Evolutionary conservation across 2,888 invertebrate genomes (phyloP).

Genomic region (Argyresthia albistria): DNA sequence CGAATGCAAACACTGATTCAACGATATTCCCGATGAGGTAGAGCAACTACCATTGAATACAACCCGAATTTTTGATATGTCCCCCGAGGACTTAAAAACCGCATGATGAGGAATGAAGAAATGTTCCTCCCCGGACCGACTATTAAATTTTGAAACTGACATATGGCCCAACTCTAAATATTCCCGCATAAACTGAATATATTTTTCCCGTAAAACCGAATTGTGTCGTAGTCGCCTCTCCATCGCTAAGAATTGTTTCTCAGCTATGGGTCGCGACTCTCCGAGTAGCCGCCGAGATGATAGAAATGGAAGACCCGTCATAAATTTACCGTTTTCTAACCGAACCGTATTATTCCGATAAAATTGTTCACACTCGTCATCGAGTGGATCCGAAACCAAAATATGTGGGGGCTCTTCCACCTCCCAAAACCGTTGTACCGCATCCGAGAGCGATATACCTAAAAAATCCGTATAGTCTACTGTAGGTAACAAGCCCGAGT

Average conservation of each 20-base stretch:
- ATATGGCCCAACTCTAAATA: neutral
- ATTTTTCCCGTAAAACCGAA: neutral
- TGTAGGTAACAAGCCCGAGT: too few relatives aligned
- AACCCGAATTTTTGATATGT: neutral
- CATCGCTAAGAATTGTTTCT: too few relatives aligned
- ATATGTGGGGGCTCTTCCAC: neutral
- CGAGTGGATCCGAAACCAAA: neutral
- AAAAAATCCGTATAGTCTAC: neutral
- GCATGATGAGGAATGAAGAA: conserved; percentile 1
- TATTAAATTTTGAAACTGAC: neutral
- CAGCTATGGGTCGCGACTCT: neutral
- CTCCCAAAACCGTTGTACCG: conserved; percentile 6
- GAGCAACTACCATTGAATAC: neutral
- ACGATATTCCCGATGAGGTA: neutral
- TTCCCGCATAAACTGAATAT: neutral
- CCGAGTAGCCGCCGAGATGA: neutral
- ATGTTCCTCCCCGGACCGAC: neutral
- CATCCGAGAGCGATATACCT: neutral
- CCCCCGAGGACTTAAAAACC: neutral
- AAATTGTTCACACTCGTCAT: neutral
- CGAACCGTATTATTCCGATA: neutral
- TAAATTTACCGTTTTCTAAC: neutral
- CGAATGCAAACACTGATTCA: neutral
- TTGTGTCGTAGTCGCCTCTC: neutral
- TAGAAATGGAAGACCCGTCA: neutral